Base-by-base conservation (phyloP, 1,140 invertebrate species). In the Nebria ingens region DNA sequence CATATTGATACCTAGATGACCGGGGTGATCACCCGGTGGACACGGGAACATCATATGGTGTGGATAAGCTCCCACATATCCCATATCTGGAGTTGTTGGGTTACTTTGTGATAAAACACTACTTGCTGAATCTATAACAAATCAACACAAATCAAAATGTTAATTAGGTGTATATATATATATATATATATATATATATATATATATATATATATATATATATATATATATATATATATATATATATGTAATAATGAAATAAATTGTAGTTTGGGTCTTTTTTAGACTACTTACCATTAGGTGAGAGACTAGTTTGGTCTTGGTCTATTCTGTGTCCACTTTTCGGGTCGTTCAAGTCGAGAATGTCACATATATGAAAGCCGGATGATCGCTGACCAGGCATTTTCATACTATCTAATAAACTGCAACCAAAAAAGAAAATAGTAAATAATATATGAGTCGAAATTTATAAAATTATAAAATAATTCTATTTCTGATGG, bases 321-420 rank as follows among this genome's bases (percentile, higher is more conserved):
- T 1, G 61, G 38, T 65, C 66, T 20, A 65, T 52, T 53, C 62
- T 64, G 25, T 62, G 55, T 50, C 58, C 64, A 38, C 56, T 62
- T 42, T 65, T 62, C 19, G 68, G 58, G 29, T 71, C 80, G 58
- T 80, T 78, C 40, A 82, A 64, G 55, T 82, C 79, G 38, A 83
- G 61, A 56, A 83, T 83, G 62, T 83, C 81, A 59, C 78, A 78
- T 51, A 83, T 83, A 53, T 81, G 78, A 56, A 83, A 83, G 21
- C 79, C 74, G 1, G 78, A 79, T 68, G 23, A 75, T 75, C 66
- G 64, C 49, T 65, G 54, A 3, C 76, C 76, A 0, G 79, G 78
- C 70, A 81, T 77, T 70, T 83, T 84, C 75, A 83, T 83, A 60
- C 77, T 81, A 62, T 84, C 81, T 64, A 84, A 64, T 22, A 84